These are phyloP conservation scores for Pseudochirops corinnae DNA, from an alignment of 2,797 vertebrate genomes.

Conservation along the genomic window DNA sequence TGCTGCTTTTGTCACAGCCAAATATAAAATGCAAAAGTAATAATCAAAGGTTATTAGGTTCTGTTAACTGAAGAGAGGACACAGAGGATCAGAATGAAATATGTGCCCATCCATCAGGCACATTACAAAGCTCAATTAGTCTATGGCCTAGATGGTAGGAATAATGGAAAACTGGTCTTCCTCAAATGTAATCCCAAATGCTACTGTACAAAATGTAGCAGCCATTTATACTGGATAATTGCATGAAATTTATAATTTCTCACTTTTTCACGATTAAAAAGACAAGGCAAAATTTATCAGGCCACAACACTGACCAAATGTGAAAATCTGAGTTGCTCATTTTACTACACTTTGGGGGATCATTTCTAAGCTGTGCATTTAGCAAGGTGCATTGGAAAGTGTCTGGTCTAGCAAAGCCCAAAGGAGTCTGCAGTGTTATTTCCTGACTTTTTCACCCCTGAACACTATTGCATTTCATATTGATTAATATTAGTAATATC, in stretches of 20 bases:
- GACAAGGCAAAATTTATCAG: conserved; percentile 68
- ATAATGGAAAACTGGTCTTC: conserved; percentile 62
- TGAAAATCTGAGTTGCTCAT: conserved; percentile 68
- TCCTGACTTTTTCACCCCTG: conserved; percentile 72
- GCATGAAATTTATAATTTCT: conserved; percentile 72
- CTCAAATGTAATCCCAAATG: conserved; percentile 53
- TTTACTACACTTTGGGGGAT: conserved; percentile 75
- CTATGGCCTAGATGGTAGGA: conserved; percentile 46
- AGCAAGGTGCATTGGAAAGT: conserved; percentile 69
- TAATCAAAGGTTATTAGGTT: conserved; percentile 67
- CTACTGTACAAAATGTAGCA: conserved; percentile 45
- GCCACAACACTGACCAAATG: conserved; percentile 64
- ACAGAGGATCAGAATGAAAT: conserved; percentile 63
- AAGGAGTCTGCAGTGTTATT: conserved; percentile 52
- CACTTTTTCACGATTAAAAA: conserved; percentile 72
- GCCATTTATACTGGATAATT: conserved; percentile 71
- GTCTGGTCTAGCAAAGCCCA: conserved; percentile 71
- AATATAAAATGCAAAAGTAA: conserved; percentile 75
- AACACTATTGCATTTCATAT: conserved; percentile 71
- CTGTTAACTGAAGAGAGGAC: conserved; percentile 62
- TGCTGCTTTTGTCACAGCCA: conserved; percentile 60
- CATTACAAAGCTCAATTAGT: conserved; percentile 67
- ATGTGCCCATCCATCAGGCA: conserved; percentile 65
- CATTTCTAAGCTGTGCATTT: conserved; percentile 69
- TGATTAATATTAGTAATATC: conserved; percentile 81